Conservation (phyloP, 64 coral and sea anemone genomes). For the Catalaphyllia jardinei region DNA sequence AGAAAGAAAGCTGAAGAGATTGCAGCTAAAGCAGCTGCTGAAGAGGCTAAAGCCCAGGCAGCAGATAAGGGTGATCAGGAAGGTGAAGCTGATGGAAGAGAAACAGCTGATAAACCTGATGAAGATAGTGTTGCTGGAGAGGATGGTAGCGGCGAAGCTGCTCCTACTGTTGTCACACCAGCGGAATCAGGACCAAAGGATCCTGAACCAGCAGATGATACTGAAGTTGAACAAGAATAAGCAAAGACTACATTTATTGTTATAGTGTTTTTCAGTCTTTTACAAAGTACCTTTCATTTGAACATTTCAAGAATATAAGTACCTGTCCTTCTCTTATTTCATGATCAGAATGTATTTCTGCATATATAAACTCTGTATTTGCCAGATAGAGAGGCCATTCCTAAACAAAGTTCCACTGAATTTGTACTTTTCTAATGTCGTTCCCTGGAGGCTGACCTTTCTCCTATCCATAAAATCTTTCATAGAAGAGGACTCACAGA, state of each 20-base stretch:
- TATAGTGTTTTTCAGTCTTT: background rate
- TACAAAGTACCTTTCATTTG: background rate
- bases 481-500: background rate
- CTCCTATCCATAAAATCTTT: background rate
- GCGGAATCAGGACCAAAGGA: constrained; percentile 43
- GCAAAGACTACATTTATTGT: background rate
- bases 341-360: background rate
- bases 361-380: constrained; percentile 15
- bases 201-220: constrained; percentile 23
- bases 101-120: constrained; percentile 32
- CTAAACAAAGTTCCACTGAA: background rate
- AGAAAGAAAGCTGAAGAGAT: constrained; percentile 70
- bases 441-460: background rate
- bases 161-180: constrained; percentile 12
- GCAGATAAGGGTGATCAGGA: constrained; percentile 23
- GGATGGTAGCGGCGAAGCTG: constrained; percentile 2
- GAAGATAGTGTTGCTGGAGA: constrained; percentile 28
- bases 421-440: background rate
- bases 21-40: constrained; percentile 45
- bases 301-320: background rate
- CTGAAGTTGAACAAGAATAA: constrained; percentile 2
- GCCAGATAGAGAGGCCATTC: background rate
- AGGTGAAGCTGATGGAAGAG: background rate
- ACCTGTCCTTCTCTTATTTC: background rate
- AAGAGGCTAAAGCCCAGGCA: constrained; percentile 36